A percentile compares a stretch with the other conserved stretches of the same genome.
phyloP scores from a whole-genome alignment of 2,888 invertebrate species.

The Cantharis rufa region DNA sequence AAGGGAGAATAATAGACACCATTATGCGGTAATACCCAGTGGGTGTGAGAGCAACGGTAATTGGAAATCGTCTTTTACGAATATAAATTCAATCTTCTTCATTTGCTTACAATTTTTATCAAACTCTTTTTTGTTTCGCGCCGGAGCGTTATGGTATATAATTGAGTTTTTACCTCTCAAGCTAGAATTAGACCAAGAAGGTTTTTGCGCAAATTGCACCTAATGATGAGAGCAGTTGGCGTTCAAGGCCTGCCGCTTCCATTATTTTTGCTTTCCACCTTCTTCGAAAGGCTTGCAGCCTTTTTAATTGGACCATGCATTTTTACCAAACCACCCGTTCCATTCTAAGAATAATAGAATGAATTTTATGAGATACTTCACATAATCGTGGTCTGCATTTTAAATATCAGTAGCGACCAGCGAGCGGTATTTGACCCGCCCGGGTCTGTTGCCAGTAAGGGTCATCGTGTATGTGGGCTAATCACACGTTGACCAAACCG shows the following conservation, averaged over 20 bases:
- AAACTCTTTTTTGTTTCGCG: background rate
- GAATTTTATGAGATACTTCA: slow-evolving; percentile 6
- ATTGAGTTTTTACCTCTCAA: background rate
- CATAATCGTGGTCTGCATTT: slow-evolving; percentile 10
- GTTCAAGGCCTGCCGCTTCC: background rate
- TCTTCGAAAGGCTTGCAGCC: background rate
- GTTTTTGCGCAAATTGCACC: background rate
- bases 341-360: slow-evolving; percentile 7
- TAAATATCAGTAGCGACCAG: slow-evolving; percentile 9
- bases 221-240: background rate
- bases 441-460: slow-evolving; percentile 14
- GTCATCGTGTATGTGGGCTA: slow-evolving; percentile 27
- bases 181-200: background rate
- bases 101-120: background rate
- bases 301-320: background rate
- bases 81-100: background rate
- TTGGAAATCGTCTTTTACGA: background rate
- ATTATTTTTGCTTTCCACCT: background rate
- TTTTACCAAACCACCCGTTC: background rate
- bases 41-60: background rate
- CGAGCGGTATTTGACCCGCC: slow-evolving; percentile 17
- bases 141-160: background rate
- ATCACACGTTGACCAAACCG: slow-evolving; percentile 15
- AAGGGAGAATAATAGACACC: background rate
- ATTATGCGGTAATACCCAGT: background rate